Base-by-base conservation (phyloP, 2,888 invertebrate species). In the Amphipyra berbera region DNA sequence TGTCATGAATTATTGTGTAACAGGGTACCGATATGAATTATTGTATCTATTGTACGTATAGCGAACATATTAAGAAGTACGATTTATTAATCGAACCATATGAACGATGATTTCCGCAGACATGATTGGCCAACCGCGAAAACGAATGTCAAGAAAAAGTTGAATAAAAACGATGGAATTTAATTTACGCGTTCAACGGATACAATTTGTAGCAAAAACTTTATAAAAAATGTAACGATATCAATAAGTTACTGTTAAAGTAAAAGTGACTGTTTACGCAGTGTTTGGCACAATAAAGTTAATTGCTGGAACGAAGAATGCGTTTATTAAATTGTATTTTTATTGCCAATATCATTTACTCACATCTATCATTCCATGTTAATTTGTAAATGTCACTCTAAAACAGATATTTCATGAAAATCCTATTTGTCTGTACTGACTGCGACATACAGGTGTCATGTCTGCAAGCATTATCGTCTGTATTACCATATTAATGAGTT, bases 21-120 rank as follows among this genome's bases (percentile, higher is more conserved):
- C 90, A 89, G 89, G 90, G 89, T 90, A 88, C 82, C 69, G 78
- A 71, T 74, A 69, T 72, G 77, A 61, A 73, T 76, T 55, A 73
- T 61, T 63, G 71, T 68, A 54, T 61, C 65, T 62, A 33, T 63
- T 70, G 46, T 73, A 68, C 68, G 68, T 73, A 60, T 74, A 65
- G 61, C 52, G 58, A 68, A 65, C 42, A 61, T 57, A 53, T 60
- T 64, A 42, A 21, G n/a, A 44, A 64, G 42, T 53, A 54, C 35
- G 52, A 71, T 59, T 62, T 61, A 49, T 68, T 45, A 67, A 14
- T 53, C 37, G 27, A 41, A 44, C 37, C n/a, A 45, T 35, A 40
- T 56, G 44, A 58, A 48, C 50, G 38, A 59, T 55, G 30, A 52
- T 65, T 56, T 75, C 78, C 75, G 71, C 42, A 38, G 65, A 65